These are phyloP conservation scores for Carassius auratus DNA, from an alignment of 2,113 vertebrate genomes.

Conservation along the genomic window DNA sequence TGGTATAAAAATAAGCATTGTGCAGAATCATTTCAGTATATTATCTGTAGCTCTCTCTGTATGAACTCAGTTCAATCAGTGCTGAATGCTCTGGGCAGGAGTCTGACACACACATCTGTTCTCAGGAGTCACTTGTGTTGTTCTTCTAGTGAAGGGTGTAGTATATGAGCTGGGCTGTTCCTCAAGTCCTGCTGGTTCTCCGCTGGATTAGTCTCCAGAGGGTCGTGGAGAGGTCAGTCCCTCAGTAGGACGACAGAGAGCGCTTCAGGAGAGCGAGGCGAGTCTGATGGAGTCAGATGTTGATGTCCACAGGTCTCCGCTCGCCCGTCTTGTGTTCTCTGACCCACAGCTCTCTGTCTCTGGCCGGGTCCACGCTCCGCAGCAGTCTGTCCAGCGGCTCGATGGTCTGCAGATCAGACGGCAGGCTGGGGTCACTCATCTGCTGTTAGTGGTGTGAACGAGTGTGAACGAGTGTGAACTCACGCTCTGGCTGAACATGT, in stretches of 20 bases:
- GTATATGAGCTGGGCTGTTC: neutral
- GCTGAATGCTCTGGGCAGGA: neutral
- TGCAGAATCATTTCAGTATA: constrained; percentile 62
- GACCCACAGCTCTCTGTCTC: constrained; percentile 96
- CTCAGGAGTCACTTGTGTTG: neutral
- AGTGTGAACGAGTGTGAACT: constrained; percentile 64
- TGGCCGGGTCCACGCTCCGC: constrained; percentile 90
- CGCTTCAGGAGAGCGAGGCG: neutral
- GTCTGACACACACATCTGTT: neutral
- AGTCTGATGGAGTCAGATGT: constrained; percentile 80
- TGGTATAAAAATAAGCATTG: constrained; percentile 64
- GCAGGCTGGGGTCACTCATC: neutral
- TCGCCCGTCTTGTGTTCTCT: constrained; percentile 94
- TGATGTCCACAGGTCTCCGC: constrained; percentile 91
- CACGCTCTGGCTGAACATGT: constrained; percentile 99
- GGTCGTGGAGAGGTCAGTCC: neutral
- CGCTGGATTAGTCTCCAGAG: neutral
- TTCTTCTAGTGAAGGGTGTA: neutral
- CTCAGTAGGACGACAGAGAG: too few relatives aligned
- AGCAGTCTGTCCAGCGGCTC: constrained; percentile 97
- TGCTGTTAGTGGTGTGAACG: too few relatives aligned
- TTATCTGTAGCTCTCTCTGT: constrained; percentile 62
- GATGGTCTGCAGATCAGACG: constrained; percentile 83
- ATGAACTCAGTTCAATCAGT: neutral
- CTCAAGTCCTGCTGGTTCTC: neutral